phyloP scores from a whole-genome alignment of 2,797 vertebrate genomes.

The Antennarius maculatus region DNA sequence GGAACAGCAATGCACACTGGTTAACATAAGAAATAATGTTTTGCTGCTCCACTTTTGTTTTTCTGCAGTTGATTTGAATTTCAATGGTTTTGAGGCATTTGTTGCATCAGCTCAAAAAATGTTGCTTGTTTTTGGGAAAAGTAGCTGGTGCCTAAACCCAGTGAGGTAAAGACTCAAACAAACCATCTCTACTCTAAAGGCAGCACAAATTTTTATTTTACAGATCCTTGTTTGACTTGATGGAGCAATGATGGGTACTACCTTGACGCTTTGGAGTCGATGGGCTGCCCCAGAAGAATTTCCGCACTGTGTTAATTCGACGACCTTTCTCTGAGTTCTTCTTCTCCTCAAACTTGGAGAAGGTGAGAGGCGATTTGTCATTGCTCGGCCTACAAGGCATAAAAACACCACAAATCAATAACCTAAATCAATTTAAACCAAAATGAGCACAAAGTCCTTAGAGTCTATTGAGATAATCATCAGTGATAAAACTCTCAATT shows the following conservation, averaged over 20 bases:
- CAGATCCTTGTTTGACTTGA: neutral
- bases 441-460: neutral
- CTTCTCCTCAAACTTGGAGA: conserved; percentile 83
- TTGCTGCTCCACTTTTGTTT: neutral
- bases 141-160: neutral
- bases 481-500: neutral
- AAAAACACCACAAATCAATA: conserved; percentile 12
- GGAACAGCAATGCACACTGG: neutral
- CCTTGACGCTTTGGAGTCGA: conserved; percentile 76
- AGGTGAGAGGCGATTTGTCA: conserved; percentile 69
- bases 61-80: neutral
- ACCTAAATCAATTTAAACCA: neutral
- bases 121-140: neutral
- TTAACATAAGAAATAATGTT: neutral
- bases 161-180: neutral
- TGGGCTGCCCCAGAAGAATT: conserved; percentile 75
- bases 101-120: neutral
- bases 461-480: neutral
- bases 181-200: neutral
- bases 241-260: conserved; percentile 18
- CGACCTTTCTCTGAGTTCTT: conserved; percentile 77
- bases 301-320: conserved; percentile 76
- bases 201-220: neutral
- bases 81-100: neutral
- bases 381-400: conserved; percentile 47